phyloP scores from a whole-genome alignment of 2,797 vertebrate genomes.

The Rhadinocentrus ornatus region DNA sequence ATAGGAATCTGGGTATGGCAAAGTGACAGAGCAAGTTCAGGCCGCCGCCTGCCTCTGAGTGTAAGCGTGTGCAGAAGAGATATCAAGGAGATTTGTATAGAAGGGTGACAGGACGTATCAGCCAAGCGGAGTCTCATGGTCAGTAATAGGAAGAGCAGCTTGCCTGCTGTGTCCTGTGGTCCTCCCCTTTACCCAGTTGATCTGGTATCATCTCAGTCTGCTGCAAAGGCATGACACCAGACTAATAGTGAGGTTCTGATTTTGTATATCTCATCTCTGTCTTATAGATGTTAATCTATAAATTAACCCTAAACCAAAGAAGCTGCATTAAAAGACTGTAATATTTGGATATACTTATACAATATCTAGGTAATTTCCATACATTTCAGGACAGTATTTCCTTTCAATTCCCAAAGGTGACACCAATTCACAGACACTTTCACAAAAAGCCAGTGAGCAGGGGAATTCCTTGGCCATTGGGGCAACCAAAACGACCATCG shows the following conservation, averaged over 20 bases:
- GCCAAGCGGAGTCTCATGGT: conserved; percentile 49
- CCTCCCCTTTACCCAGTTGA: conserved; percentile 29
- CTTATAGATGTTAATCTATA: conserved; percentile 19
- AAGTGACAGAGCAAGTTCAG: conserved; percentile 76
- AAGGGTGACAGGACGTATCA: conserved; percentile 79
- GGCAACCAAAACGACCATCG: conserved; percentile 59
- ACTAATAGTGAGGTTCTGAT: conserved; percentile 29
- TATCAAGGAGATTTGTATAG: conserved; percentile 72
- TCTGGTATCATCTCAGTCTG: conserved; percentile 13
- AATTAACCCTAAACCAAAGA: conserved; percentile 7
- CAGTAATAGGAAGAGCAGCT: conserved; percentile 57
- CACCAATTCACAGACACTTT: conserved; percentile 54
- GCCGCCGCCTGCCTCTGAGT: conserved; percentile 64
- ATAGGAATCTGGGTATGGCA: conserved; percentile 61
- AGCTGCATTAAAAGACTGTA: background rate
- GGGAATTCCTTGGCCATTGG: conserved; percentile 82
- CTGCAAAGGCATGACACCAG: conserved; percentile 39
- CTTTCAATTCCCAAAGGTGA: conserved; percentile 58
- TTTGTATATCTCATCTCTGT: conserved; percentile 32
- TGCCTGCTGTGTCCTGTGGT: conserved; percentile 50
- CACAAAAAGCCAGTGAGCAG: conserved; percentile 64
- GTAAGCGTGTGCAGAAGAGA: conserved; percentile 59
- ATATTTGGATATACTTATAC: conserved; percentile 23
- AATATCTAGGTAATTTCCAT: conserved; percentile 31
- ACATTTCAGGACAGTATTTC: conserved; percentile 43